Conservation (phyloP, 1,140 invertebrate species). For the Papilio polyxenes region DNA sequence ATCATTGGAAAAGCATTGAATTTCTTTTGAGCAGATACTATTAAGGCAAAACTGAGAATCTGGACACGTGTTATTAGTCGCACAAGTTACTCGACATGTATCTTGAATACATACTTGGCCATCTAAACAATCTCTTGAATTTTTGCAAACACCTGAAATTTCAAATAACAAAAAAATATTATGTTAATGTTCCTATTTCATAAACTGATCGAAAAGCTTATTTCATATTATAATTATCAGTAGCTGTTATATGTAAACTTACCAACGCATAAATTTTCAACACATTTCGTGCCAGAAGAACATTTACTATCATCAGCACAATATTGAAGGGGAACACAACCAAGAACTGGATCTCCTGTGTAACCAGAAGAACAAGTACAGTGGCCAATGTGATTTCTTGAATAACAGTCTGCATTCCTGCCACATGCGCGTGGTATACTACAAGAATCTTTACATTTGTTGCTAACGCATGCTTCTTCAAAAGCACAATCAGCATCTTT, state of each 20-base stretch:
- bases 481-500: constrained; percentile 88
- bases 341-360: constrained; percentile 92
- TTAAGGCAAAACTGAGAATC: constrained; percentile 91
- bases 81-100: constrained; percentile 90
- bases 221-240: constrained; percentile 9
- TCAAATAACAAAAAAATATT: constrained; percentile 41
- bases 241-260: constrained; percentile 55
- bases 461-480: constrained; percentile 87
- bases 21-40: constrained; percentile 90
- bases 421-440: constrained; percentile 90
- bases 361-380: constrained; percentile 91
- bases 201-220: constrained; percentile 11
- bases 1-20: constrained; percentile 85
- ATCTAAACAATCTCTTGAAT: constrained; percentile 88
- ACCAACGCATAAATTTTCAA: constrained; percentile 89
- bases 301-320: constrained; percentile 89
- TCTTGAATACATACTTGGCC: constrained; percentile 91
- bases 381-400: constrained; percentile 87
- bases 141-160: constrained; percentile 85
- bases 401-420: constrained; percentile 86
- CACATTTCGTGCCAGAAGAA: constrained; percentile 89
- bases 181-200: constrained; percentile 33
- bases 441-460: constrained; percentile 91
- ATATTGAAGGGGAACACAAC: constrained; percentile 89
- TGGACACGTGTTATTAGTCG: constrained; percentile 88